phyloP scores from a whole-genome alignment of 2,797 vertebrate genomes.

The Sylvia borin region DNA sequence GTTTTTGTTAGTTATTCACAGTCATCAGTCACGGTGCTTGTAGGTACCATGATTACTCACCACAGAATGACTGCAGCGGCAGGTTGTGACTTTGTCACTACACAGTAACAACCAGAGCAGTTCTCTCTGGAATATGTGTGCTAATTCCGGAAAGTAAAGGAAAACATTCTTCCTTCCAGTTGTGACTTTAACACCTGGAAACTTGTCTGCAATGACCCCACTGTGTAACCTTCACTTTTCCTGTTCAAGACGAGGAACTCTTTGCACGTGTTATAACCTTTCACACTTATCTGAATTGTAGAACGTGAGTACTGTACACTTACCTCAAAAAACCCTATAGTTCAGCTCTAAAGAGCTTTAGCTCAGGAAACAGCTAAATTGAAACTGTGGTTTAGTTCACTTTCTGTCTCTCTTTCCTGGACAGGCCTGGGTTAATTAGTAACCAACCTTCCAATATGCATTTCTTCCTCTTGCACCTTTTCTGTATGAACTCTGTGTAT shows the following conservation, averaged over 20 bases:
- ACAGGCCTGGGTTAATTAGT: not conserved
- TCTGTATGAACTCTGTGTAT: not conserved
- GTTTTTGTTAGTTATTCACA: not conserved
- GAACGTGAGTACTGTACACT: not conserved
- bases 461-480: constrained; percentile 1
- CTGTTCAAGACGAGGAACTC: not conserved
- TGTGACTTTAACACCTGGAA: not conserved
- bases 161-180: not conserved
- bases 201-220: not conserved
- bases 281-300: not conserved
- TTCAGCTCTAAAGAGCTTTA: not conserved
- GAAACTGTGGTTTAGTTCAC: not conserved
- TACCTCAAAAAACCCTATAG: not conserved
- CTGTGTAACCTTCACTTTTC: not conserved
- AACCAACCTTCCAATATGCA: not conserved
- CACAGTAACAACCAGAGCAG: not conserved
- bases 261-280: not conserved
- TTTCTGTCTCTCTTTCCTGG: not conserved
- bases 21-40: not conserved
- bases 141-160: not conserved
- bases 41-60: not conserved
- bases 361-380: not conserved
- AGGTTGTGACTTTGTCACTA: not conserved
- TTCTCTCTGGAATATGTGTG: not conserved
- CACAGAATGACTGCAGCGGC: not conserved